phyloP scores from a whole-genome alignment of 2,888 invertebrate species.

The Synergus gifuensis region DNA sequence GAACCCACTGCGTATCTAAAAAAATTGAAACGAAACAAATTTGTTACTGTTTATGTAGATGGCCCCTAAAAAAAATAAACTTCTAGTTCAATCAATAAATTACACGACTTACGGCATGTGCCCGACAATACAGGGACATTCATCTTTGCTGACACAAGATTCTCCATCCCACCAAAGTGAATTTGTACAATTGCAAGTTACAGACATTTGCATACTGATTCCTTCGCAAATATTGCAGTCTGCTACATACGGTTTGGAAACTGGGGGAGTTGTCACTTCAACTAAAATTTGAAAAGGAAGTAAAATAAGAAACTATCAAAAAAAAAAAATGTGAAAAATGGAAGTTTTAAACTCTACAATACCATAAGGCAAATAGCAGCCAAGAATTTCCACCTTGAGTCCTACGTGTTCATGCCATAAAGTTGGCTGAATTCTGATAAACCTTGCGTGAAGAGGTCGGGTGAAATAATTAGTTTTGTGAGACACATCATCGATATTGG shows the following conservation, averaged over 20 bases:
- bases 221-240: constrained; percentile 81
- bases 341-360: constrained; percentile 78
- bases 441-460: constrained; percentile 86
- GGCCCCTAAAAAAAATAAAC: not conserved
- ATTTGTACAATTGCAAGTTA: constrained; percentile 79
- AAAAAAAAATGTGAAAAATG: not conserved
- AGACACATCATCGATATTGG: constrained; percentile 84
- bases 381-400: constrained; percentile 87
- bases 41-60: too few relatives aligned
- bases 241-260: not conserved
- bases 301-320: not conserved
- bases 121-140: constrained; percentile 89
- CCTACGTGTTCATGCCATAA: constrained; percentile 88
- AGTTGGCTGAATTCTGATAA: constrained; percentile 85
- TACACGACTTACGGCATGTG: constrained; percentile 80
- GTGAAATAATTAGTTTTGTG: constrained; percentile 83
- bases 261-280: not conserved
- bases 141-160: constrained; percentile 84
- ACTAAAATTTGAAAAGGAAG: not conserved
- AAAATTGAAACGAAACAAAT: not conserved
- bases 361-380: constrained; percentile 88
- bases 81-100: not conserved
- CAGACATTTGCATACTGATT: constrained; percentile 73
- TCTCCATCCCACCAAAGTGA: constrained; percentile 86
- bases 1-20: constrained; percentile 86